These are phyloP conservation scores for Albula glossodonta DNA, from an alignment of 2,113 vertebrate species.

Conservation along the genomic window DNA sequence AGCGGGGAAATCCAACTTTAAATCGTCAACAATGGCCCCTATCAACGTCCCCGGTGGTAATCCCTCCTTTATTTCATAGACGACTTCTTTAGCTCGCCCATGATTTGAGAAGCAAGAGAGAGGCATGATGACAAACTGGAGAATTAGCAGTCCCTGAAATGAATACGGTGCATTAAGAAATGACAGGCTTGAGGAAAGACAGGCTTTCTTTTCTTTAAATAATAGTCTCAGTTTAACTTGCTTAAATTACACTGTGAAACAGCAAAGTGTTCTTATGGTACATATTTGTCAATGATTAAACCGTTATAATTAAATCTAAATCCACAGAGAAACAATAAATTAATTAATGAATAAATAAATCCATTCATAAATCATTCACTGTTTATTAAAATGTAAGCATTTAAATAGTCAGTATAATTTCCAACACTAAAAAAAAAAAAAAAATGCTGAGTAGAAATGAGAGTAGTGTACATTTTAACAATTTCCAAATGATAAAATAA, in stretches of 20 bases:
- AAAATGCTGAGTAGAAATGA: too few relatives aligned
- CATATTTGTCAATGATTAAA: neutral
- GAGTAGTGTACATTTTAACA: too few relatives aligned
- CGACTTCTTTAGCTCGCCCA: constrained; percentile 85
- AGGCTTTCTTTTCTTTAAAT: too few relatives aligned
- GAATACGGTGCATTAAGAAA: constrained; percentile 21
- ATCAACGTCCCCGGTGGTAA: constrained; percentile 86
- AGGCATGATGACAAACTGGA: constrained; percentile 82
- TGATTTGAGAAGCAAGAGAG: constrained; percentile 87
- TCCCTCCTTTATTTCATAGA: constrained; percentile 95
- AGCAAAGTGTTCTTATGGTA: neutral
- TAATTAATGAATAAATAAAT: neutral
- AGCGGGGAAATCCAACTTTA: constrained; percentile 72
- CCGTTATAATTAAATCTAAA: neutral
- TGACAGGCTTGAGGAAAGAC: too few relatives aligned
- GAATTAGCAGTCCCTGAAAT: constrained; percentile 71
- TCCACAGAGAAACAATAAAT: neutral
- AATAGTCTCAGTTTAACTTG: too few relatives aligned
- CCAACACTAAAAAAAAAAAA: too few relatives aligned
- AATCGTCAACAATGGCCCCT: constrained; percentile 84
- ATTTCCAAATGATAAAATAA: too few relatives aligned
- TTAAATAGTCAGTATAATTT: too few relatives aligned
- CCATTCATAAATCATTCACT: neutral
- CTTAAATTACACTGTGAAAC: neutral
- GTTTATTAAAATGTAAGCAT: too few relatives aligned